These are phyloP conservation scores for Boloria euphrosyne DNA, from an alignment of 2,888 invertebrate species.

Conservation along the genomic window DNA sequence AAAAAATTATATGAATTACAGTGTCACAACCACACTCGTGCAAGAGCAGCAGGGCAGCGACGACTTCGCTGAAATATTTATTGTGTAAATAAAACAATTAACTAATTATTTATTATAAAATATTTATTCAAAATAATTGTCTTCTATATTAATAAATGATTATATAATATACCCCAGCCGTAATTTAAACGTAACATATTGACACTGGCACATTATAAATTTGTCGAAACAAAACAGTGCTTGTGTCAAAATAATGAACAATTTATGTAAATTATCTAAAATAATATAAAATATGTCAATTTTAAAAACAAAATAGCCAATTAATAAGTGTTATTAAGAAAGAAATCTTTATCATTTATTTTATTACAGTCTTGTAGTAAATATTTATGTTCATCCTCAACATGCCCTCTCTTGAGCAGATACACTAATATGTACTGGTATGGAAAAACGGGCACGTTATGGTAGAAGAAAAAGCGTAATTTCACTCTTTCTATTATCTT, in stretches of 20 bases:
- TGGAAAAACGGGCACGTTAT: constrained; percentile 75
- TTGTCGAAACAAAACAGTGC: no score
- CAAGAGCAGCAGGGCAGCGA: background rate
- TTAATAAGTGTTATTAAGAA: constrained; percentile 70
- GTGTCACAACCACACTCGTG: constrained; percentile 6
- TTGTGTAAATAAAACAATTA: constrained; percentile 1
- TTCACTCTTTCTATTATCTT: constrained; percentile 75
- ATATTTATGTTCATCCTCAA: constrained; percentile 72
- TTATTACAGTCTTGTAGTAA: constrained; percentile 70
- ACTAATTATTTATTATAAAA: background rate
- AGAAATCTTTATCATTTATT: constrained; percentile 64
- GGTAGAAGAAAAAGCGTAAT: constrained; percentile 71
- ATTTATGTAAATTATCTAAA: background rate
- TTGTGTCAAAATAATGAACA: no score
- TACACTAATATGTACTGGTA: constrained; percentile 75
- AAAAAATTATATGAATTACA: constrained; percentile 13
- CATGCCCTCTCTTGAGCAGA: constrained; percentile 67
- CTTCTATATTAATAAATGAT: constrained; percentile 10
- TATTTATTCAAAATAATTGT: constrained; percentile 24
- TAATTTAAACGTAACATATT: background rate
- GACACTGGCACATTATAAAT: no score
- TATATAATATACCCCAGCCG: constrained; percentile 8
- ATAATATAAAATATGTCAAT: constrained; percentile 9
- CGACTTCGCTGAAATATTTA: background rate
- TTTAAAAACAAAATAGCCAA: constrained; percentile 2